phyloP scores from a whole-genome alignment of 92 coral and sea anemone species.

The Scolanthus callimorphus region DNA sequence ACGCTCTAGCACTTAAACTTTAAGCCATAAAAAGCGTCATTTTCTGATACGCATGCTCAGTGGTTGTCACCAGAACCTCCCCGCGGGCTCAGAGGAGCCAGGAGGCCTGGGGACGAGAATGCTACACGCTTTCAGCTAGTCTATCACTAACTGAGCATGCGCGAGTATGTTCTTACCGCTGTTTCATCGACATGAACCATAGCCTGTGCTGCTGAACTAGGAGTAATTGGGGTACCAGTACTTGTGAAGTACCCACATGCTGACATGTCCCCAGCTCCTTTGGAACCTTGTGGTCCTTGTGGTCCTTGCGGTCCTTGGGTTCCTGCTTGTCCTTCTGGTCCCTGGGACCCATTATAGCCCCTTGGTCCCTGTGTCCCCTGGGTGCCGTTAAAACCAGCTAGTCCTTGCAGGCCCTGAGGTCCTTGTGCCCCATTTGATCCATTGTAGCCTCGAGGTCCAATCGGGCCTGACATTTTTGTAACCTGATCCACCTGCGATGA shows the following conservation, averaged over 20 bases:
- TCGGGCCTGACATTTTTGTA: slow-evolving; percentile 49
- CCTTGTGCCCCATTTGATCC: slow-evolving; percentile 46
- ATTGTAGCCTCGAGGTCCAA: slow-evolving; percentile 47
- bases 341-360: slow-evolving; percentile 18
- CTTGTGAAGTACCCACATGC: slow-evolving; percentile 5
- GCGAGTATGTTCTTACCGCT: too few species aligned
- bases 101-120: too few species aligned
- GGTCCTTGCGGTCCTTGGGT: slow-evolving; percentile 15
- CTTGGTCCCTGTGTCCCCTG: slow-evolving; percentile 22
- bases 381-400: slow-evolving; percentile 11
- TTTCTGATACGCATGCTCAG: too few species aligned
- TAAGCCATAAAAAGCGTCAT: too few species aligned
- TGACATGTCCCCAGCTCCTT: slow-evolving; percentile 26
- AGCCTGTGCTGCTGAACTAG: background rate
- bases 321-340: slow-evolving; percentile 32
- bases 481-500: slow-evolving; percentile 17
- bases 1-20: too few species aligned
- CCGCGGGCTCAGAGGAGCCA: background rate
- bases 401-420: slow-evolving; percentile 8
- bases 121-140: too few species aligned
- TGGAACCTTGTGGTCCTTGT: slow-evolving; percentile 18
- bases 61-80: too few species aligned
- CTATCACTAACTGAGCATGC: too few species aligned
- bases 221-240: background rate
- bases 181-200: slow-evolving; percentile 1